Evolutionary conservation across 2,797 vertebrate species (phyloP).

Genomic region (Furcifer pardalis): DNA sequence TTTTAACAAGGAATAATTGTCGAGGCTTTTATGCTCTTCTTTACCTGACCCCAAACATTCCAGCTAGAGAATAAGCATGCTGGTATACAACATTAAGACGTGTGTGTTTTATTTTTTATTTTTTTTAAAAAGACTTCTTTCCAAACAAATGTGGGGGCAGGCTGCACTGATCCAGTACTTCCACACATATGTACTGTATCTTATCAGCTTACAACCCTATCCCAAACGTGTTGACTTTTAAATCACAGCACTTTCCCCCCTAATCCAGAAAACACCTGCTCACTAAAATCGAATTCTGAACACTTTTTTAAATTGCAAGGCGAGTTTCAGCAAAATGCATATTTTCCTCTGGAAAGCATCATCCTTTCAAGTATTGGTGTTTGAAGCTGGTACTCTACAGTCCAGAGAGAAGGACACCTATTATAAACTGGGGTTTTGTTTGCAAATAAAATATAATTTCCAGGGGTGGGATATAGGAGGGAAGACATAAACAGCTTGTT

Average conservation of each 20-base stretch:
- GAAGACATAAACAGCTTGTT: background rate
- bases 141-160: background rate
- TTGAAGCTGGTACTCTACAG: background rate
- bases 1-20: background rate
- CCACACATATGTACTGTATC: background rate
- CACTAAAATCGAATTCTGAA: background rate
- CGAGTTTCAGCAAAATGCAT: no score
- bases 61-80: background rate
- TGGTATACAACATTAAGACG: background rate
- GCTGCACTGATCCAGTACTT: background rate
- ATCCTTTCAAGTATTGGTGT: no score
- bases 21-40: background rate
- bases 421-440: background rate
- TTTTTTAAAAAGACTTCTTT: background rate
- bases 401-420: background rate
- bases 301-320: background rate
- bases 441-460: constrained; percentile 2
- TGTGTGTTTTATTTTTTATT: background rate
- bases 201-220: background rate
- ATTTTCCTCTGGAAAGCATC: no score
- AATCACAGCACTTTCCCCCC: no score
- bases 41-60: no score
- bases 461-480: background rate
- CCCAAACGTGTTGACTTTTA: background rate
- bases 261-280: no score